Percentiles rank a stretch among this genome's conserved stretches.
phyloP scores from a whole-genome alignment of 2,113 vertebrate species.

The Chinchilla lanigera region DNA sequence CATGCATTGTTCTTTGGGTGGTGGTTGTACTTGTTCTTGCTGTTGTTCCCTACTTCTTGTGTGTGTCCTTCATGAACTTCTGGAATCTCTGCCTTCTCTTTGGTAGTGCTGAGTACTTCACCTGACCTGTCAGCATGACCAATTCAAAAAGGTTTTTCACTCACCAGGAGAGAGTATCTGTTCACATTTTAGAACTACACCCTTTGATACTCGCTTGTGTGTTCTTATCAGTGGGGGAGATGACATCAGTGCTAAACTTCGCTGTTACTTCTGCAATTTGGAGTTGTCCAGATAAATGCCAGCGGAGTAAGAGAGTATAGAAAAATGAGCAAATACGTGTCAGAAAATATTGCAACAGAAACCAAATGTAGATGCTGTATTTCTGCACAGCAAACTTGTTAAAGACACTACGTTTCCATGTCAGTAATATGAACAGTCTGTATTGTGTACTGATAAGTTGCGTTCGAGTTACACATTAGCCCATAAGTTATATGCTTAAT shows the following conservation, averaged over 20 bases:
- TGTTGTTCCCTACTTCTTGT: background rate
- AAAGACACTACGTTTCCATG: background rate
- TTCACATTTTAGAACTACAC: background rate
- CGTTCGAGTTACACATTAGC: background rate
- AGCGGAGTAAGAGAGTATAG: background rate
- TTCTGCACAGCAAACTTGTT: conserved; percentile 1
- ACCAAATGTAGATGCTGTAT: background rate
- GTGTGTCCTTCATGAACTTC: conserved; percentile 11
- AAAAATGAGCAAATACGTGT: background rate
- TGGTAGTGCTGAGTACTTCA: background rate
- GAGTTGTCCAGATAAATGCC: conserved; percentile 2
- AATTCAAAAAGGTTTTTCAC: background rate
- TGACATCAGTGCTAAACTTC: background rate
- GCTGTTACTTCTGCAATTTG: background rate
- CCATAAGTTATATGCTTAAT: background rate
- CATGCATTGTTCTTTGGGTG: background rate
- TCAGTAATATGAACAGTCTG: background rate
- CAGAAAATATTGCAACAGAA: background rate
- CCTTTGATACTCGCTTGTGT: background rate
- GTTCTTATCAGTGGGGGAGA: background rate
- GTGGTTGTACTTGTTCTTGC: no score
- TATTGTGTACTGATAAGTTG: background rate
- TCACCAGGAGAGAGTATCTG: background rate
- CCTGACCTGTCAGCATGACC: background rate
- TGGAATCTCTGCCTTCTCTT: background rate